Evolutionary conservation across 2,888 invertebrate species (phyloP).

Genomic region (Harpagoxenus sublaevis): DNA sequence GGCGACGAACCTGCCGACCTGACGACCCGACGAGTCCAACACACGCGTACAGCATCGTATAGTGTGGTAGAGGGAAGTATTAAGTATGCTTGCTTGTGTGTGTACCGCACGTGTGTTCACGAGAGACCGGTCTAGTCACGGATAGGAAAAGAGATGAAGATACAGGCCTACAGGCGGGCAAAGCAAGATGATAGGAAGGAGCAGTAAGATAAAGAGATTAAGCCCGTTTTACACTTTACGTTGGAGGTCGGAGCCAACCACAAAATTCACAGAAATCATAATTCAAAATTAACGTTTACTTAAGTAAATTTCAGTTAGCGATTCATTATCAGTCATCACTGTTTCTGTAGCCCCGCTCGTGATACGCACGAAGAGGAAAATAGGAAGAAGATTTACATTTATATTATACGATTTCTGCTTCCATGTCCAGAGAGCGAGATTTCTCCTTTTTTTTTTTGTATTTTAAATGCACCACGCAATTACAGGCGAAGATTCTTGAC

Average conservation of each 20-base stretch:
- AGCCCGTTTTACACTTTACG: background rate
- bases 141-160: conserved; percentile 38
- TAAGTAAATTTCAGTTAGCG: background rate
- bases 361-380: background rate
- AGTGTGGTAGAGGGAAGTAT: conserved; percentile 55
- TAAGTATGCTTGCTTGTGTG: conserved; percentile 42
- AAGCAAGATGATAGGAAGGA: conserved; percentile 41
- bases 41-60: conserved; percentile 12
- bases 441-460: background rate
- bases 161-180: background rate
- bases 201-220: conserved; percentile 46
- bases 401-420: background rate
- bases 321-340: background rate
- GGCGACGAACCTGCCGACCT: conserved; percentile 47
- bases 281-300: background rate
- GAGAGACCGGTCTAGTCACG: conserved; percentile 34
- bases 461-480: background rate
- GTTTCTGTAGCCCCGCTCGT: background rate
- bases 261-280: background rate
- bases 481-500: background rate
- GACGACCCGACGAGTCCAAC: conserved; percentile 40
- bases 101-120: background rate
- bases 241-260: background rate
- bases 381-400: background rate
- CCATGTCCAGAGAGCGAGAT: background rate